A percentile compares a stretch with the other conserved stretches of the same genome.
These are phyloP conservation scores for Helicoverpa assulta DNA, from an alignment of 2,888 invertebrate species.

Conservation along the genomic window DNA sequence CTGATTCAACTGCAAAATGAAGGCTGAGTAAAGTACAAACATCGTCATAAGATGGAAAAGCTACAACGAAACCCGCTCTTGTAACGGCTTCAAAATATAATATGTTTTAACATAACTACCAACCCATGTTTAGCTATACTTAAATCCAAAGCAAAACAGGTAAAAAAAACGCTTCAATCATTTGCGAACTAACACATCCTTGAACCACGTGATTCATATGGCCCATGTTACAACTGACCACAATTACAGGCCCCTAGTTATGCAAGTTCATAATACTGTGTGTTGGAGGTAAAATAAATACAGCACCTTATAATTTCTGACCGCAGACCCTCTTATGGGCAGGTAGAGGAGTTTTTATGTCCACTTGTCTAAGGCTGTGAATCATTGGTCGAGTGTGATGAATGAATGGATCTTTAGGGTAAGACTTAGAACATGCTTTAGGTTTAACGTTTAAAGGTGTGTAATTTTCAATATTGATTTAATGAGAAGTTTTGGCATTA, in stretches of 20 bases:
- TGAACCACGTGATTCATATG: slow-evolving; percentile 33
- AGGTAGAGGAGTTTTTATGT: slow-evolving; percentile 50
- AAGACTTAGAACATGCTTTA: slow-evolving; percentile 8
- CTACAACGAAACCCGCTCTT: neutral
- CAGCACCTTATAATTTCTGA: slow-evolving; percentile 65
- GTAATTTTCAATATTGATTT: neutral
- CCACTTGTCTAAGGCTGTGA: slow-evolving; percentile 28
- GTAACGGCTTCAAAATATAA: too few relatives aligned
- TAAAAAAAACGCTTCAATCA: neutral
- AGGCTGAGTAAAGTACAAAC: neutral
- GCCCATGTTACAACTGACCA: slow-evolving; percentile 29
- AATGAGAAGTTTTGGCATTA: too few relatives aligned
- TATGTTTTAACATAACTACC: neutral
- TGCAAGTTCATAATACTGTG: slow-evolving; percentile 41
- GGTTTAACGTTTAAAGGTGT: neutral
- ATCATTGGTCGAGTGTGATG: slow-evolving; percentile 43
- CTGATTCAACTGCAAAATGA: neutral
- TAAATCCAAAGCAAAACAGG: neutral
- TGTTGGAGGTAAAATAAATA: slow-evolving; percentile 63
- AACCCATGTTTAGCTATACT: neutral
- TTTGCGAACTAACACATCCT: slow-evolving; percentile 24
- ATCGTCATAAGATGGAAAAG: neutral
- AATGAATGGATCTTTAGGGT: slow-evolving; percentile 20
- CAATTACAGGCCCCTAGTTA: slow-evolving; percentile 44
- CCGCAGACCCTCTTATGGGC: slow-evolving; percentile 58